These are phyloP conservation scores for Eriocheir sinensis DNA, from an alignment of 1,140 invertebrate species.

Conservation along the genomic window DNA sequence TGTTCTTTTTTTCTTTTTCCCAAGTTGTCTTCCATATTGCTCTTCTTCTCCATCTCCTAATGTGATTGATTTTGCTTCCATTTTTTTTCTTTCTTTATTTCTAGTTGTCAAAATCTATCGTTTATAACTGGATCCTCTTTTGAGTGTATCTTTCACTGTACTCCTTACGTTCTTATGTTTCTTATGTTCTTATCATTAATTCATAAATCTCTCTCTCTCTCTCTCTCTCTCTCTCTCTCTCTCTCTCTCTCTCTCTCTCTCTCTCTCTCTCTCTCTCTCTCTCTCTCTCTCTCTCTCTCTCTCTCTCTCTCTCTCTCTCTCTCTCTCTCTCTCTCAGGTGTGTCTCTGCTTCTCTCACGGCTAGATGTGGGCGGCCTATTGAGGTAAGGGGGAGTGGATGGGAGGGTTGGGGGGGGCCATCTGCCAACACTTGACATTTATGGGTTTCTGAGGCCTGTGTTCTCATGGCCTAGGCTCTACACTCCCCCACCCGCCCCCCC, in stretches of 20 bases:
- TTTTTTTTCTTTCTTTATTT: too few relatives aligned
- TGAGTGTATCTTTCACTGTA: too few relatives aligned
- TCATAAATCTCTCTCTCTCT: too few relatives aligned
- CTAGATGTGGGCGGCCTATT: neutral
- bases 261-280: neutral
- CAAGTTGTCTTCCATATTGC: too few relatives aligned
- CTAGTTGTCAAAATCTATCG: too few relatives aligned
- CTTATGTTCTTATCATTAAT: too few relatives aligned
- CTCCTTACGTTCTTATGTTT: too few relatives aligned
- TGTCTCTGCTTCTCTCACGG: neutral
- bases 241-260: neutral
- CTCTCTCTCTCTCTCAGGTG: neutral
- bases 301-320: neutral
- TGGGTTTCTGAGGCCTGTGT: neutral
- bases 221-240: neutral
- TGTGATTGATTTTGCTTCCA: too few relatives aligned
- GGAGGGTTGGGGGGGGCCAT: neutral
- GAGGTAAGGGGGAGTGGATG: neutral
- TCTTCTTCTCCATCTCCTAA: too few relatives aligned
- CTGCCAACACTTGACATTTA: constrained; percentile 5
- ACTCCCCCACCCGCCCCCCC: too few relatives aligned
- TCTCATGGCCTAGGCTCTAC: neutral
- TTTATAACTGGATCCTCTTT: too few relatives aligned
- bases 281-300: neutral
- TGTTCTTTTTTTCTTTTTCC: too few relatives aligned